A percentile compares a stretch with the other conserved stretches of the same genome.
Conservation (phyloP, 2,113 vertebrate genomes). For the Ptilonorhynchus violaceus region DNA sequence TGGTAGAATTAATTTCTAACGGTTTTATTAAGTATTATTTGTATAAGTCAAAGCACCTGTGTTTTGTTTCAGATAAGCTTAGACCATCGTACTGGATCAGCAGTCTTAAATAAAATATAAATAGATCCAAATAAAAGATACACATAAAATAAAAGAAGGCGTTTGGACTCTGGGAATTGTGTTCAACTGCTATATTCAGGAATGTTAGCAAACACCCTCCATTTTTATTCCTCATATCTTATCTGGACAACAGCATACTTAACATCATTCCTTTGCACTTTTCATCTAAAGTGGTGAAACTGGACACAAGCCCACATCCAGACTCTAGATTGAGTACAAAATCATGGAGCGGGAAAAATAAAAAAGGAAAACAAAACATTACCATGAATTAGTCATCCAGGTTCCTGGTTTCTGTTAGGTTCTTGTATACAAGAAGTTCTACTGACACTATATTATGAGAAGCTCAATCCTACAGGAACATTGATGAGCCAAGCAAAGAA, state of each 20-base stretch:
- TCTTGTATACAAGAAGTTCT: neutral
- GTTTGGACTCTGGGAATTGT: neutral
- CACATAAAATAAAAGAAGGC: neutral
- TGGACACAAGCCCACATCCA: neutral
- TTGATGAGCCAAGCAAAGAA: fast-evolving
- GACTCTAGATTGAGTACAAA: neutral
- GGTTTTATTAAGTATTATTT: neutral
- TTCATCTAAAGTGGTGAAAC: neutral
- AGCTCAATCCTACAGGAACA: neutral
- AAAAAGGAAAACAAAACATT: fast-evolving
- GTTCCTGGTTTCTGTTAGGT: neutral
- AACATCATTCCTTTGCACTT: neutral
- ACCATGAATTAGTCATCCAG: neutral
- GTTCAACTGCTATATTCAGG: neutral
- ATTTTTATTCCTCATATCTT: neutral
- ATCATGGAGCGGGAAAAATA: no score
- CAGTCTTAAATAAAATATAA: neutral
- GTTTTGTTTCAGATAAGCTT: neutral
- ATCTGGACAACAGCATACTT: neutral
- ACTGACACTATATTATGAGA: neutral
- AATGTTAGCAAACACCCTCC: fast-evolving
- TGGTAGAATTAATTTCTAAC: neutral
- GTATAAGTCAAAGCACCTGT: neutral
- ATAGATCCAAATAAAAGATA: neutral
- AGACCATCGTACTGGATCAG: neutral